phyloP scores from a whole-genome alignment of 2,888 invertebrate species.

The Gastracanthus pulcherrimus region DNA sequence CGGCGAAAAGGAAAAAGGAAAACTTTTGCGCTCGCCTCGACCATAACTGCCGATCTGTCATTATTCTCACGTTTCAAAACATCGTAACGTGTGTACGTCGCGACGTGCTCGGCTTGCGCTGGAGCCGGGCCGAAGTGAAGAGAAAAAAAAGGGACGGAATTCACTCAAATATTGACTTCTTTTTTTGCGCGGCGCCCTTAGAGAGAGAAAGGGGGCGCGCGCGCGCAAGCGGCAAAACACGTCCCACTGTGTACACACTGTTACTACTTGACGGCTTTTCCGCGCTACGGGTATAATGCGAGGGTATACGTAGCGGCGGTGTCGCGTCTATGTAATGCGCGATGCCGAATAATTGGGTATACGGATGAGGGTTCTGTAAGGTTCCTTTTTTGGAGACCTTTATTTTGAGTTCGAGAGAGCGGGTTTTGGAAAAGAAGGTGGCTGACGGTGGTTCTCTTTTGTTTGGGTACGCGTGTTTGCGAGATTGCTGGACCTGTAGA shows the following conservation, averaged over 20 bases:
- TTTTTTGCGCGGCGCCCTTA: neutral
- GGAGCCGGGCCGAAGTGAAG: neutral
- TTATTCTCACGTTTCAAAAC: conserved; percentile 41
- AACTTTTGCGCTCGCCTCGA: conserved; percentile 2
- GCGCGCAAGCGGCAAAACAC: neutral
- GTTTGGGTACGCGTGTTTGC: too few species aligned
- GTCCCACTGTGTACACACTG: conserved; percentile 45
- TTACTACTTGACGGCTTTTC: conserved; percentile 42
- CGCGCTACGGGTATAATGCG: neutral
- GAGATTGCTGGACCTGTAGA: too few species aligned
- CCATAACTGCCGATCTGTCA: conserved; percentile 6
- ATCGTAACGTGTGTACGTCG: neutral
- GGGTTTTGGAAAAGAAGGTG: too few species aligned
- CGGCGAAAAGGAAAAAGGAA: neutral
- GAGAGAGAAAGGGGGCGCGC: neutral
- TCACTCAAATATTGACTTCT: conserved; percentile 36
- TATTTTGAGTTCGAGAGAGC: too few species aligned
- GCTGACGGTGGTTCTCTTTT: too few species aligned
- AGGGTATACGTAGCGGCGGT: too few species aligned
- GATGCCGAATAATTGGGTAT: too few species aligned
- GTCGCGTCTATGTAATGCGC: too few species aligned
- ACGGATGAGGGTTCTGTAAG: too few species aligned
- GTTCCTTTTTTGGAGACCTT: too few species aligned
- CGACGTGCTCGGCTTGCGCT: too few species aligned
- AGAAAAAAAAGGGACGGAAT: conserved; percentile 2